phyloP scores from a whole-genome alignment of 2,888 invertebrate genomes.

The Machimus atricapillus region DNA sequence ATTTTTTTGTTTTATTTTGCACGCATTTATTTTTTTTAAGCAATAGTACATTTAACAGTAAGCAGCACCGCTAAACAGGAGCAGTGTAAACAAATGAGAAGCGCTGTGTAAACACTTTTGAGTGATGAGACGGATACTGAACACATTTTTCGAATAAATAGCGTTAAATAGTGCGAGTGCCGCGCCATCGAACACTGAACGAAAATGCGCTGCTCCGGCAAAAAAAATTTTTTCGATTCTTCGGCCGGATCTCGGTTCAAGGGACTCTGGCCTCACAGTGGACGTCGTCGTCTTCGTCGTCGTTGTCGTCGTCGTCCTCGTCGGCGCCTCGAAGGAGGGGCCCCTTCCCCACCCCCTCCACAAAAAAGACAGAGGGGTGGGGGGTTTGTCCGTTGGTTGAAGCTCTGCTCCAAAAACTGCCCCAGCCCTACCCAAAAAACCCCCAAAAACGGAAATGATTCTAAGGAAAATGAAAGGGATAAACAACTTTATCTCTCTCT shows the following conservation, averaged over 20 bases:
- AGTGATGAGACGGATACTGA: conserved; percentile 32
- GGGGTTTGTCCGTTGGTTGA: not conserved
- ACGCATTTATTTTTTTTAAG: not conserved
- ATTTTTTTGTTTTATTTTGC: no score
- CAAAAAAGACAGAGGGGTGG: not conserved
- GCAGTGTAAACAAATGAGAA: conserved; percentile 14
- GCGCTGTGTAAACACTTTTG: conserved; percentile 18
- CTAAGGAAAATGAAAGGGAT: no score
- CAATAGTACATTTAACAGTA: no score
- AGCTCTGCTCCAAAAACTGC: no score
- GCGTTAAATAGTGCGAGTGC: not conserved
- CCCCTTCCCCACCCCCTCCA: no score
- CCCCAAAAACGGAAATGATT: no score
- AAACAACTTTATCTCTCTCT: no score
- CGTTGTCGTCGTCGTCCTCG: no score
- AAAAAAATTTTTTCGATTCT: no score
- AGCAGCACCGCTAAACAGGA: not conserved
- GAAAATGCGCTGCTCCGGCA: no score
- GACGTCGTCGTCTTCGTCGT: not conserved
- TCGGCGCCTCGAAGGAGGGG: not conserved
- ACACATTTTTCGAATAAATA: conserved; percentile 25
- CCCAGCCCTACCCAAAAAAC: no score
- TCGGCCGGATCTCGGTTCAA: not conserved
- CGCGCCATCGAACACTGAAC: conserved; percentile 14
- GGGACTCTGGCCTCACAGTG: not conserved